These are phyloP conservation scores for Bombus cullumanus DNA, from an alignment of 1,140 invertebrate genomes.

Conservation along the genomic window DNA sequence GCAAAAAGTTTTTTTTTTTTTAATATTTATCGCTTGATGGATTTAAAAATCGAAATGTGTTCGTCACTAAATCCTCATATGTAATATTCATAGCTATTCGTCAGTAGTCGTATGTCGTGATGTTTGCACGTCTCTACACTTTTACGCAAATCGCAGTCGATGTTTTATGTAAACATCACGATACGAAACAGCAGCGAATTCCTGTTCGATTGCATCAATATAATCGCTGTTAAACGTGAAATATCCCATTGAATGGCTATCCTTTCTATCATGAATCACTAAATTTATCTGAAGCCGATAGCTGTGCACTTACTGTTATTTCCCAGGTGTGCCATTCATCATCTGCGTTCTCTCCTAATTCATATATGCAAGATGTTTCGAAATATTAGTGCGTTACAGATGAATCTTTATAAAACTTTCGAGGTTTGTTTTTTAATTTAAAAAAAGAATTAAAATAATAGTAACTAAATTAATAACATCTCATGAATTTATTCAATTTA, in stretches of 20 bases:
- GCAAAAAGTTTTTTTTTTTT: background rate
- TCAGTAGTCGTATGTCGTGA: background rate
- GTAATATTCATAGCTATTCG: no score
- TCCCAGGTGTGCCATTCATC: background rate
- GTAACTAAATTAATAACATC: no score
- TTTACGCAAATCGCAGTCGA: background rate
- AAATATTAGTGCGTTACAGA: background rate
- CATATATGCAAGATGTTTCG: background rate
- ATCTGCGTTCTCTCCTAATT: background rate
- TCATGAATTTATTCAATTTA: no score
- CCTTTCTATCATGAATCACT: background rate
- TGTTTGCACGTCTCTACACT: background rate
- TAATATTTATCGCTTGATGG: background rate
- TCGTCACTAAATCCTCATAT: background rate
- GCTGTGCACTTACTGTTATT: background rate
- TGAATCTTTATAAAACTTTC: no score
- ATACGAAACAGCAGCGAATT: background rate
- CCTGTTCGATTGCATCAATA: background rate
- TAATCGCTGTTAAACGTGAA: slow-evolving; percentile 7
- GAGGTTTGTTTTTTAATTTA: no score
- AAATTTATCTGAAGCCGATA: background rate
- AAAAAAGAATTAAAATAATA: no score
- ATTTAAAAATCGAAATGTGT: background rate
- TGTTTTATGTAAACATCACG: background rate
- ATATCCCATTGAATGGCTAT: background rate